Percentiles rank a stretch among this genome's conserved stretches.
Evolutionary conservation across 2,797 vertebrate species (phyloP).

Genomic region (Nyctibius grandis): DNA sequence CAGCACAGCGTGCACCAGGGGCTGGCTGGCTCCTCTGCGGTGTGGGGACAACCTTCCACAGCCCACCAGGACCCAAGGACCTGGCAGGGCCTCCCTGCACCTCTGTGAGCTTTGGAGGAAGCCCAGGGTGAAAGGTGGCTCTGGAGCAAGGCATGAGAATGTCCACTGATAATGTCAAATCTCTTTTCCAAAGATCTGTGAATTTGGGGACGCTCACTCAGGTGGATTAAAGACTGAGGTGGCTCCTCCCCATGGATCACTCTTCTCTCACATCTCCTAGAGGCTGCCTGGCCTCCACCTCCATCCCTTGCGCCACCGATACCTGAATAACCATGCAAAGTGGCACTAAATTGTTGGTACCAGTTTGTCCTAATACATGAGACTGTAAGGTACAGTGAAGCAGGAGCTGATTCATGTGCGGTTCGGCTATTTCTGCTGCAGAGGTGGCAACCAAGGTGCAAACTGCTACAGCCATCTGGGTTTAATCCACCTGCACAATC

Average conservation of each 20-base stretch:
- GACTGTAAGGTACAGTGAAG: not conserved
- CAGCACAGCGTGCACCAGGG: fast-evolving
- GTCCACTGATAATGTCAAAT: no score
- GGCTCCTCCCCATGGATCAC: fast-evolving
- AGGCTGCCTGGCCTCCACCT: not conserved
- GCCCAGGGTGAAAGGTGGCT: not conserved
- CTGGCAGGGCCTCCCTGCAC: not conserved
- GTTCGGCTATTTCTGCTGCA: not conserved
- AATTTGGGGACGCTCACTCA: not conserved
- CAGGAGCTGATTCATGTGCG: fast-evolving
- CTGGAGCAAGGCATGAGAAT: not conserved
- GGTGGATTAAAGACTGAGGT: not conserved
- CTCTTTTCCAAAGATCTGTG: not conserved
- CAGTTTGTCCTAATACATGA: not conserved
- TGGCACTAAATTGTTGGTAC: fast-evolving
- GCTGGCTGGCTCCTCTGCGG: fast-evolving
- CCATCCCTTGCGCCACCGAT: not conserved
- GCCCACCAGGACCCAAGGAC: not conserved
- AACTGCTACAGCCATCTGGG: not conserved
- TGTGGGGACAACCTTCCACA: not conserved
- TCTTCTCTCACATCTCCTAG: not conserved
- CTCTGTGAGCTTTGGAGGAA: not conserved
- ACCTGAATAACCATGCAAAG: not conserved
- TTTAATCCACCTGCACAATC: not conserved
- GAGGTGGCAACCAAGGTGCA: not conserved